Evolutionary conservation across 1,140 invertebrate genomes (phyloP), one percentile per base, ranked within the genome.

Genomic region (Drosophila bifasciata): DNA sequence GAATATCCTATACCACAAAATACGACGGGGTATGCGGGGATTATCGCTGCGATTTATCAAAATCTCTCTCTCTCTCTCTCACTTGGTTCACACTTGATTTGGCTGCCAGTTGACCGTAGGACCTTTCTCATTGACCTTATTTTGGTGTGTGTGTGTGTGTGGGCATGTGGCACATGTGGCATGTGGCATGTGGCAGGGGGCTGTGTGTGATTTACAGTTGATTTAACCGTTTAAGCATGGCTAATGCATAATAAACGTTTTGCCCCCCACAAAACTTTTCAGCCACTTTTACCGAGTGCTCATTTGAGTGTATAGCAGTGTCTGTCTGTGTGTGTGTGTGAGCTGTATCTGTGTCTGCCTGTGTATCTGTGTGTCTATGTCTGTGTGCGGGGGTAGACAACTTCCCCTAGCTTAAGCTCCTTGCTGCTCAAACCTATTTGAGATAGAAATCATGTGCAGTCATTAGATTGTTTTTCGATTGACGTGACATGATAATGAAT

Each of bases 401-500:
- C 70, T 55, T 51, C 46, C 55, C 48, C 43, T n/a, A 23, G 58
- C 19, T 45, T 40, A 41, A 19, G 19, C 63, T 68, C 62, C 40
- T 60, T 66, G 75, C 70, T 28, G 9, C 21, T 51, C 25, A n/a
- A 36, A 53, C 36, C 78, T 69, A 83, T 84, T 88, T 79, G 70
- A 90, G 86, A 90, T 90, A 90, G 79, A 81, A 89, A 90, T 90
- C 86, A 90, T 90, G 86, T 90, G 86, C 86, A 90, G 86, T 83
- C 86, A 90, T 90, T 90, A 90, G 86, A 90, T 90, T 90, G 86
- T 77, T 90, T 80, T 90, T 79, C 81, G 81, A 90, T 90, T 90
- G 86, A 90, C 86, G 86, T 90, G 86, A 90, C 86, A 90, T 83
- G 86, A 90, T 90, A 90, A 90, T 90, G 86, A 90, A 90, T 86